Evolutionary conservation across 2,888 invertebrate genomes (phyloP).

Genomic region (Drosophila multiciliata): DNA sequence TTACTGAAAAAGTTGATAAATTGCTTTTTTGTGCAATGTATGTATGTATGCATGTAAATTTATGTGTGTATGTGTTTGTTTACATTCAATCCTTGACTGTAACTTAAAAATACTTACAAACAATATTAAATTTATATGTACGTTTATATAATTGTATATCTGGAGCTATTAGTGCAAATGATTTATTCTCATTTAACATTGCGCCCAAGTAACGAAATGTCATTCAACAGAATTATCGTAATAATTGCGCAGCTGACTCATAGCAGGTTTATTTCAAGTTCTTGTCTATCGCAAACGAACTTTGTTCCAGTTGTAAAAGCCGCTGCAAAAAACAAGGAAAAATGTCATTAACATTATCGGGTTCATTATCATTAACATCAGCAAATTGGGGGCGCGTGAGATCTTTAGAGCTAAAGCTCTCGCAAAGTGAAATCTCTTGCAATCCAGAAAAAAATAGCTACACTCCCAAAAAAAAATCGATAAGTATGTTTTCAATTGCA

Average conservation of each 20-base stretch:
- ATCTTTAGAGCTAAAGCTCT: slow-evolving; percentile 16
- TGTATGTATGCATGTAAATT: not conserved
- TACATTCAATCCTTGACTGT: slow-evolving; percentile 12
- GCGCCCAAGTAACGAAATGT: slow-evolving; percentile 3
- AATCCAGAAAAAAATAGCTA: not conserved
- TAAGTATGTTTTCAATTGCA: not conserved
- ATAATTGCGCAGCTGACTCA: slow-evolving; percentile 37
- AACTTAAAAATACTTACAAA: not conserved
- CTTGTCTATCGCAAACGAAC: slow-evolving; percentile 7
- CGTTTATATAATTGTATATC: not conserved
- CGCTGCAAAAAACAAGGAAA: not conserved
- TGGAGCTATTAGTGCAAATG: not conserved
- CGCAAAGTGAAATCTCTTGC: not conserved
- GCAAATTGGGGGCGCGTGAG: slow-evolving; percentile 37
- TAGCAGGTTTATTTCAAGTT: not conserved
- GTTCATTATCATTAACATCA: slow-evolving; percentile 14
- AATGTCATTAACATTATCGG: slow-evolving; percentile 8
- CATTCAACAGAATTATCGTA: slow-evolving; percentile 34
- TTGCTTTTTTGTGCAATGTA: not conserved
- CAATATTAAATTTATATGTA: not conserved
- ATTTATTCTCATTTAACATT: not conserved
- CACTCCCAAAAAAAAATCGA: not conserved
- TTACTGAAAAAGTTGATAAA: slow-evolving; percentile 15
- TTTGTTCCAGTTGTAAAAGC: slow-evolving; percentile 15
- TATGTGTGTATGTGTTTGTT: not conserved